Evolutionary conservation across 2,113 vertebrate genomes (phyloP).

Genomic region (Leuciscus idus): DNA sequence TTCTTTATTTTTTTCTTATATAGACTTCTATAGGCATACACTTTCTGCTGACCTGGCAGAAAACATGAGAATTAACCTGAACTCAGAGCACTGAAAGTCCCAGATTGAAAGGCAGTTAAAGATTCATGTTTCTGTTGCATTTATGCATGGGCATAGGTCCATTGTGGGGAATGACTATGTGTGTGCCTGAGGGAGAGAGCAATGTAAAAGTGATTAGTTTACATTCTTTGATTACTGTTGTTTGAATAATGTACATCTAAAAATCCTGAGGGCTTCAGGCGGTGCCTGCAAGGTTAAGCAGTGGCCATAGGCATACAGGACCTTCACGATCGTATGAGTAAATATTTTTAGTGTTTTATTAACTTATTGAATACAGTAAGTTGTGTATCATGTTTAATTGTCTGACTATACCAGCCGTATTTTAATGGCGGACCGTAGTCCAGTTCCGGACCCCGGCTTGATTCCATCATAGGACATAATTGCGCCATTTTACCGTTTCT

Average conservation of each 20-base stretch:
- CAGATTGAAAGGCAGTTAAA: conserved; percentile 1
- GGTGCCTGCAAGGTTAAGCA: neutral
- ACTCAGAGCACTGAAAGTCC: neutral
- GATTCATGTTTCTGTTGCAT: conserved; percentile 35
- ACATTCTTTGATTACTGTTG: neutral
- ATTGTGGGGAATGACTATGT: conserved; percentile 1
- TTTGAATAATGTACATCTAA: neutral
- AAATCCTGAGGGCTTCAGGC: neutral
- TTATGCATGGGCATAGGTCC: conserved; percentile 11
- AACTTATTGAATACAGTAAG: neutral
- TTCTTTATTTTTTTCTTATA: conserved; percentile 51
- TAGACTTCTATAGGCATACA: conserved; percentile 42
- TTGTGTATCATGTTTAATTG: neutral
- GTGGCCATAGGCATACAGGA: neutral
- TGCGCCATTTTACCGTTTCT: too few species aligned
- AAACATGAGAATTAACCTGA: conserved; percentile 59
- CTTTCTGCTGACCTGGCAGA: conserved; percentile 59
- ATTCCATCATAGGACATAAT: too few species aligned
- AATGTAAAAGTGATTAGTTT: conserved; percentile 3
- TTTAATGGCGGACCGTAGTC: too few species aligned
- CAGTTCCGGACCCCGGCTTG: too few species aligned
- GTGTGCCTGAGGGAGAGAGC: neutral
- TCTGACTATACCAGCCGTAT: neutral
- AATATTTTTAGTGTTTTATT: neutral
- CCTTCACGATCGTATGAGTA: neutral